Evolutionary conservation across 2,797 vertebrate species (phyloP), one percentile per base, ranked within the genome.

Genomic region (Rallus crepitans): DNA sequence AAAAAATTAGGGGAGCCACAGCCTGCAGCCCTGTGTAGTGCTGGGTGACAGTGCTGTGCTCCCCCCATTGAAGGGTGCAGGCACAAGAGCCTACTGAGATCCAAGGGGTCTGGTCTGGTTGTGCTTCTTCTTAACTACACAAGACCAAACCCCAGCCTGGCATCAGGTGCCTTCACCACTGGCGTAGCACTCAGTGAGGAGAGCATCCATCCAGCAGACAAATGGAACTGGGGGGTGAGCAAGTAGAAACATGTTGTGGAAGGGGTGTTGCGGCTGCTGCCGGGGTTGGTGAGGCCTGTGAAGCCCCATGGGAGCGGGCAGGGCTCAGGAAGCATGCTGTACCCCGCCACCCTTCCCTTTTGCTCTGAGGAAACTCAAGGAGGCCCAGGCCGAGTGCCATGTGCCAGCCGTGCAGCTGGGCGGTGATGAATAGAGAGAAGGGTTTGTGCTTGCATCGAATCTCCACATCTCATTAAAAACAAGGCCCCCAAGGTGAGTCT

Each of bases 261-360:
- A 64, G 7, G 48, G 40, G 33, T 55, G 33, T 47, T 0, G 2
- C 3, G 3, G 78, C 33, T 65, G 18, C 47, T 0, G 0, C 0
- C 35, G 35, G 47, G 35, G 12, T 37, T 48, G 21, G 21, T 31
- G 63, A 23, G 59, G 21, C 30, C 53, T 14, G 1, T 52, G 65
- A 81, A 88, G 17, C 40, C 40, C 84, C 8, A 6, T 10, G 60
- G 70, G 55, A 59, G 21, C 0, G 0, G 47, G 59, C 18, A 91
- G 42, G 13, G 59, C 42, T 82, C 5, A 23, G 31, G 42, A 52
- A 76, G 52, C 18, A 69, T 47, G 12, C 19, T 75, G 25, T 55
- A 55, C 65, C 18, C 28, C 1, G 0, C 17, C 35, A 40, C 13
- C 14, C 15, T 48, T 89, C n/a, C 77, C 0, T 89, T 81, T 45